phyloP scores from a whole-genome alignment of 2,797 vertebrate species.

The Octomys mimax region DNA sequence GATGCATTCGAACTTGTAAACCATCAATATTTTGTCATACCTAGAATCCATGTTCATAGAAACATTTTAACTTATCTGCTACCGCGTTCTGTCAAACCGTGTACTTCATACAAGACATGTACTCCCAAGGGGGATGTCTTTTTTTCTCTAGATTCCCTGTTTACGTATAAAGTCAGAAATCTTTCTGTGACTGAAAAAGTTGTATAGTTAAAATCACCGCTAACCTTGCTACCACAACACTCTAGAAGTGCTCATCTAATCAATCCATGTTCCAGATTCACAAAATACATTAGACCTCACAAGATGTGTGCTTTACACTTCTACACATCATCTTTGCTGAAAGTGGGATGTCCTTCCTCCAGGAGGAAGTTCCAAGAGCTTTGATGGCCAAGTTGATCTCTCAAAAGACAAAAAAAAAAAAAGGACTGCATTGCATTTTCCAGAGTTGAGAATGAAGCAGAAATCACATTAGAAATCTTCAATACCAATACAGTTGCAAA shows the following conservation, averaged over 20 bases:
- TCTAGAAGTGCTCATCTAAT: background rate
- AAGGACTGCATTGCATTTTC: background rate
- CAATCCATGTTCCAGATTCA: background rate
- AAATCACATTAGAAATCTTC: background rate
- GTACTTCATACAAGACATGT: too few species aligned
- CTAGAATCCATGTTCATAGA: background rate
- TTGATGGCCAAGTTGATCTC: background rate
- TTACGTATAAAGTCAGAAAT: background rate
- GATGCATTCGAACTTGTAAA: background rate
- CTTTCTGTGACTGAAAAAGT: background rate
- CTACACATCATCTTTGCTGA: background rate
- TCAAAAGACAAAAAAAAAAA: background rate
- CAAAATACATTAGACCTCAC: background rate
- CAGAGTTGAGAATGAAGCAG: background rate
- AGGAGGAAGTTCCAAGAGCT: background rate
- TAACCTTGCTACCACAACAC: background rate
- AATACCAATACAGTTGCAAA: background rate
- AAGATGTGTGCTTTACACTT: background rate
- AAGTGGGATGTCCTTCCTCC: background rate
- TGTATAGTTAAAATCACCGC: background rate
- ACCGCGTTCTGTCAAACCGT: background rate
- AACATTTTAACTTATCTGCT: background rate
- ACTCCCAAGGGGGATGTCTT: background rate
- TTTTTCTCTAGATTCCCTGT: background rate
- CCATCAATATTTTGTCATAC: background rate